Conservation (phyloP, 2,797 vertebrate genomes). For the Sciurus vulgaris region DNA sequence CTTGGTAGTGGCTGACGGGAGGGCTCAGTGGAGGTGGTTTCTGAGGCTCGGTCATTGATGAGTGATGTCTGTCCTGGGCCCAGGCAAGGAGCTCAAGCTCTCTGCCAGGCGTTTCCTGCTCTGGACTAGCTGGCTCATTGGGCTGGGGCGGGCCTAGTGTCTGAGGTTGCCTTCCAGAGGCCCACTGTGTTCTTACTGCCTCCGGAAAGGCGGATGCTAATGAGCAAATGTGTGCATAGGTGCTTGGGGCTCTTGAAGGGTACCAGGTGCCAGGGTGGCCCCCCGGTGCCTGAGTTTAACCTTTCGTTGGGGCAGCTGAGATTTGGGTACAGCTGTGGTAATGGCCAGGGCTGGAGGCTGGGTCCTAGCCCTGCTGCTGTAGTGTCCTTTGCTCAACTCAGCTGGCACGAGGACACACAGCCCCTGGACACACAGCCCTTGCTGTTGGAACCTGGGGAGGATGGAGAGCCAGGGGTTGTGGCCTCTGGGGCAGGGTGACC, state of each 20-base stretch:
- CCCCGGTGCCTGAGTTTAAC: neutral
- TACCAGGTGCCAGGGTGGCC: neutral
- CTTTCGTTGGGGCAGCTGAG: neutral
- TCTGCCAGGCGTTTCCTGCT: neutral
- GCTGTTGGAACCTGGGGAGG: neutral
- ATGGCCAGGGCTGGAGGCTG: neutral
- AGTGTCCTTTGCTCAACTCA: no score
- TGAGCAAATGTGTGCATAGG: neutral
- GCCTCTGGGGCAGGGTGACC: neutral
- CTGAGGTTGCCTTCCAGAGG: neutral
- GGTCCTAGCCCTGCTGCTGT: neutral
- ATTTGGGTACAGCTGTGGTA: neutral
- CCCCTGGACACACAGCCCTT: neutral
- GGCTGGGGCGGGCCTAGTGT: accelerated
- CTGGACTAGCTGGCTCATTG: neutral
- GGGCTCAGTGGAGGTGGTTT: neutral
- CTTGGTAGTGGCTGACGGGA: neutral
- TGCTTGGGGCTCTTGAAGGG: no score
- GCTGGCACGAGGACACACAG: neutral
- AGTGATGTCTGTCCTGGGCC: neutral
- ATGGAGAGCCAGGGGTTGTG: neutral
- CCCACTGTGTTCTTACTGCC: neutral
- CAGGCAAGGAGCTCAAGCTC: no score
- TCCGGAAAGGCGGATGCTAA: neutral
- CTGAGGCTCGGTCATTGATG: neutral